Conservation (phyloP, 2,797 vertebrate species). For the Pogonophryne albipinna region DNA sequence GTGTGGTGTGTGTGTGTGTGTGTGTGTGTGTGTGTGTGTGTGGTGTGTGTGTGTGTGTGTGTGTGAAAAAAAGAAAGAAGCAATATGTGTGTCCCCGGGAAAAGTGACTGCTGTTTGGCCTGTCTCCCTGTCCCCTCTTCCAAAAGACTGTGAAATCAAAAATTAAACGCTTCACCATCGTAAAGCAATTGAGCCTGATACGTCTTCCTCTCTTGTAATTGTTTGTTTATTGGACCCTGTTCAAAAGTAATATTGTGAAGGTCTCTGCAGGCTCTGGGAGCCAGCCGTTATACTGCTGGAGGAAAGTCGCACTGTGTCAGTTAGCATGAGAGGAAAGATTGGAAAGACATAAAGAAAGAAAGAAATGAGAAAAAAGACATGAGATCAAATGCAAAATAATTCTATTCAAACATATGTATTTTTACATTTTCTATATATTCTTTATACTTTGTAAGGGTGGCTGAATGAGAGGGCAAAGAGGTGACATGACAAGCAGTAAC, state of each 20-base stretch:
- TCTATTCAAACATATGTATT: not conserved
- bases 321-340: conserved; percentile 47
- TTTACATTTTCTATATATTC: not conserved
- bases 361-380: conserved; percentile 23
- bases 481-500: conserved; percentile 58
- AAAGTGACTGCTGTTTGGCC: conserved; percentile 75
- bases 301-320: conserved; percentile 63
- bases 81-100: conserved; percentile 48
- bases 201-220: conserved; percentile 80
- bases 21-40: conserved; percentile 27
- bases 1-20: conserved; percentile 29
- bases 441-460: conserved; percentile 3
- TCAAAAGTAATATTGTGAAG: conserved; percentile 76
- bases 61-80: not conserved
- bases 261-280: conserved; percentile 64
- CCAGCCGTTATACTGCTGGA: conserved; percentile 38
- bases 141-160: conserved; percentile 85
- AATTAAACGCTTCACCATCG: conserved; percentile 81
- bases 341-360: conserved; percentile 43
- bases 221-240: conserved; percentile 85
- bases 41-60: conserved; percentile 19
- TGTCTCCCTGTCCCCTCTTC: conserved; percentile 70
- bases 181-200: conserved; percentile 78
- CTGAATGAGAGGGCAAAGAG: conserved; percentile 30
- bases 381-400: not conserved